Percentiles rank a stretch among this genome's conserved stretches.
Conservation (phyloP, 2,888 invertebrate species). For the Pyrochroa serraticornis region DNA sequence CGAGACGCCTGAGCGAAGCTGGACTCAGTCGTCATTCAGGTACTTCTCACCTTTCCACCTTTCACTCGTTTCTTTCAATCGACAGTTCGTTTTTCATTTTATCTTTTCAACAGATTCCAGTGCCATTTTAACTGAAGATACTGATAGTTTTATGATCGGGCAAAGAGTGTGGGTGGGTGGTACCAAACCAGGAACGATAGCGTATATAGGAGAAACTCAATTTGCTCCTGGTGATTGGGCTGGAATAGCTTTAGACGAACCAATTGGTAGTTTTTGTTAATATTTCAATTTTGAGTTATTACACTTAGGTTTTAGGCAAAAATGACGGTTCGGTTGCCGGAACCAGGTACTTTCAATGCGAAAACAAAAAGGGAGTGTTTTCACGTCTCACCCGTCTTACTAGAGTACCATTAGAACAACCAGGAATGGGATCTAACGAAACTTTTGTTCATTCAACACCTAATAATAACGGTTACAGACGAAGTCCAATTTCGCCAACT, state of each 20-base stretch:
- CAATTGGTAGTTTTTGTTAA: slow-evolving; percentile 73
- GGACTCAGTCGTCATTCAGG: slow-evolving; percentile 78
- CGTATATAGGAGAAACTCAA: slow-evolving; percentile 93
- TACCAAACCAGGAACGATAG: slow-evolving; percentile 88
- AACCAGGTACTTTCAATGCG: slow-evolving; percentile 91
- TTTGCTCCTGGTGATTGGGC: slow-evolving; percentile 99
- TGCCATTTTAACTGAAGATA: slow-evolving; percentile 83
- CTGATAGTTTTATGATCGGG: slow-evolving; percentile 95
- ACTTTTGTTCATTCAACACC: slow-evolving; percentile 50
- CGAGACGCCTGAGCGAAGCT: slow-evolving; percentile 76
- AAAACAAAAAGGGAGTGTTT: slow-evolving; percentile 91
- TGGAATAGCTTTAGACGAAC: slow-evolving; percentile 93
- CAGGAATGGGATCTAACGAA: slow-evolving; percentile 52
- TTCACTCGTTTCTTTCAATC: slow-evolving; percentile 10
- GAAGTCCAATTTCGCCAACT: slow-evolving; percentile 52
- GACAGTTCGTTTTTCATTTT: not conserved
- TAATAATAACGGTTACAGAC: slow-evolving; percentile 44
- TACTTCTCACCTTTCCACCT: slow-evolving; percentile 54
- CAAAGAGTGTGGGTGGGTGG: slow-evolving; percentile 95
- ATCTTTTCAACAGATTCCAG: slow-evolving; percentile 72
- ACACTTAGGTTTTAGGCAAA: slow-evolving; percentile 70
- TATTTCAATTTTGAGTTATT: not conserved
- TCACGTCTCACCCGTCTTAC: slow-evolving; percentile 87
- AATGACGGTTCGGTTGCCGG: slow-evolving; percentile 96
- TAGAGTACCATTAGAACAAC: slow-evolving; percentile 68